Evolutionary conservation across 2,888 invertebrate genomes (phyloP).

Genomic region (Drosophila lacicola): DNA sequence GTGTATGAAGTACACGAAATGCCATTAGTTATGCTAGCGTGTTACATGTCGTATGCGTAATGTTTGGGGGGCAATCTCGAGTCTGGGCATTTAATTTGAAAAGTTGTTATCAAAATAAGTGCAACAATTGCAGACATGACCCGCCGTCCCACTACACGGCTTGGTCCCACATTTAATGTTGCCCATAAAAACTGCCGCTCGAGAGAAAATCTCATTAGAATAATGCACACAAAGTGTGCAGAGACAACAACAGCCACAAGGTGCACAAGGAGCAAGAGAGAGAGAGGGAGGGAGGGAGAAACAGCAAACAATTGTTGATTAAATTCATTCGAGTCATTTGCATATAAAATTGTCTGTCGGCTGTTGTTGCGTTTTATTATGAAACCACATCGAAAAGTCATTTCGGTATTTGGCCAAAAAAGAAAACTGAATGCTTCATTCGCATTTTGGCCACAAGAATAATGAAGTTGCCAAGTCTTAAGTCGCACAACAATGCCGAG

Average conservation of each 20-base stretch:
- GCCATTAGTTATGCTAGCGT: conserved; percentile 67
- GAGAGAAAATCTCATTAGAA: conserved; percentile 76
- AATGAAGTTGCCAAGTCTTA: conserved; percentile 78
- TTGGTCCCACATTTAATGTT: conserved; percentile 30
- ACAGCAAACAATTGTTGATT: conserved; percentile 72
- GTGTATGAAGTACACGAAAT: conserved; percentile 25
- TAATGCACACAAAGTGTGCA: conserved; percentile 65
- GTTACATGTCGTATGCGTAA: conserved; percentile 74
- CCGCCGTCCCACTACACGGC: too few relatives aligned
- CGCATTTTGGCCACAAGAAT: conserved; percentile 68
- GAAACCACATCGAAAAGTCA: conserved; percentile 78
- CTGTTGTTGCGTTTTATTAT: conserved; percentile 54
- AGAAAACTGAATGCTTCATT: conserved; percentile 12
- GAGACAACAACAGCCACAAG: conserved; percentile 29
- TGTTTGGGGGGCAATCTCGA: conserved; percentile 50
- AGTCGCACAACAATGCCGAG: conserved; percentile 65
- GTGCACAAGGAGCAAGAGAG: conserved; percentile 5
- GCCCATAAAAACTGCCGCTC: conserved; percentile 71
- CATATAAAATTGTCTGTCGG: conserved; percentile 71
- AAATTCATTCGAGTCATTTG: conserved; percentile 79
- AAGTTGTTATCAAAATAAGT: conserved; percentile 79
- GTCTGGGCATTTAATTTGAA: conserved; percentile 77
- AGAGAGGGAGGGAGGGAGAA: conserved; percentile 6
- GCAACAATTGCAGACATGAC: conserved; percentile 54
- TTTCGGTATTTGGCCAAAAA: conserved; percentile 41